Conservation (phyloP, 23 tunicate species). For the Aplidium turbinatum region DNA sequence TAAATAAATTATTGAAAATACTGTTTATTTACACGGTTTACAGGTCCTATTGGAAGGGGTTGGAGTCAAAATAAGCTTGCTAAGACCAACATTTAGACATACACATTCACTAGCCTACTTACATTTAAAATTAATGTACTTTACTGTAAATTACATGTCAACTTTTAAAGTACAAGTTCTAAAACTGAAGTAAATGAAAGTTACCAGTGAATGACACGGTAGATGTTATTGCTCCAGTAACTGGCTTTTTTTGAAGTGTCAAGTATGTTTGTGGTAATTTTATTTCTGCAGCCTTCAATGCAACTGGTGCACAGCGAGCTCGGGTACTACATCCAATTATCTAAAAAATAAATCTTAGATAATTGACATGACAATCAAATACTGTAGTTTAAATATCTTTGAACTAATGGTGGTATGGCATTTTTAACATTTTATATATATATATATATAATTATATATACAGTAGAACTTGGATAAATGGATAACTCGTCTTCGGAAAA, state of each 20-base stretch:
- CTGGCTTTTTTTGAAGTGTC: slow-evolving; percentile 15
- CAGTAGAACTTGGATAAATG: too few relatives aligned
- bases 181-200: not conserved
- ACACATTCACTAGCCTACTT: too few relatives aligned
- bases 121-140: not conserved
- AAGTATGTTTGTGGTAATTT: slow-evolving; percentile 23
- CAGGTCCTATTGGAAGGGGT: too few relatives aligned
- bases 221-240: slow-evolving; percentile 38
- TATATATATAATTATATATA: too few relatives aligned
- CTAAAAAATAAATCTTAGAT: not conserved
- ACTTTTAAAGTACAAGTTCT: not conserved
- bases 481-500: too few relatives aligned
- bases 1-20: too few relatives aligned
- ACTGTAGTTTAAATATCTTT: not conserved
- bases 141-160: not conserved
- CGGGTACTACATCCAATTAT: slow-evolving; percentile 35
- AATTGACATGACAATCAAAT: not conserved
- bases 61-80: too few relatives aligned
- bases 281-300: slow-evolving; percentile 23
- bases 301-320: slow-evolving; percentile 23
- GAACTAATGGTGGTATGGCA: too few relatives aligned
- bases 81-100: too few relatives aligned
- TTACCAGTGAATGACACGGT: slow-evolving; percentile 38
- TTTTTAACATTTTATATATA: too few relatives aligned
- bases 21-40: too few relatives aligned